These are phyloP conservation scores for Stenchaetothrips biformis DNA, from an alignment of 2,888 invertebrate genomes.

Conservation along the genomic window DNA sequence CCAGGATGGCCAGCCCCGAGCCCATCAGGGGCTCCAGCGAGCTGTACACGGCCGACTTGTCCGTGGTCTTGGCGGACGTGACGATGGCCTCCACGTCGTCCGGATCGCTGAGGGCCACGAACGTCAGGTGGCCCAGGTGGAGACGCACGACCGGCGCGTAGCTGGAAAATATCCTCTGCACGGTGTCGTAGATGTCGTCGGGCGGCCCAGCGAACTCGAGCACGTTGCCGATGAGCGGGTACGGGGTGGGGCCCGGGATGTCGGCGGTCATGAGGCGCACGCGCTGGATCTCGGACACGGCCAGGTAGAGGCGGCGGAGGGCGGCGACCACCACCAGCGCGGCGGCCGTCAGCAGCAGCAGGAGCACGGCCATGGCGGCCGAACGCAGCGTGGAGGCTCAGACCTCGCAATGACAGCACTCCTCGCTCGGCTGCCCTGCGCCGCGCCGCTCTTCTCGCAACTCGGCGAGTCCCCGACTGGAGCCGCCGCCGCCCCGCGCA, in stretches of 20 bases:
- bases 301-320: not conserved
- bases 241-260: not conserved
- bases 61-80: not conserved
- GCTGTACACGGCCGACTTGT: conserved; percentile 1
- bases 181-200: not conserved
- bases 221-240: not conserved
- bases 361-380: not conserved
- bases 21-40: conserved; percentile 13
- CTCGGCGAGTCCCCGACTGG: no score
- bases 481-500: no score
- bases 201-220: not conserved
- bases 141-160: not conserved
- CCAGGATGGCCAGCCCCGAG: not conserved
- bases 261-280: not conserved
- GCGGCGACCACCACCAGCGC: not conserved
- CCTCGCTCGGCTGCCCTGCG: not conserved
- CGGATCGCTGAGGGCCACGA: not conserved
- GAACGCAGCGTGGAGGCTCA: not conserved
- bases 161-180: not conserved
- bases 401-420: not conserved
- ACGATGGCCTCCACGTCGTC: conserved; percentile 9
- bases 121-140: not conserved
- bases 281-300: conserved; percentile 3
- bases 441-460: no score
- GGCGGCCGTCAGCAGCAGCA: not conserved